Conservation (phyloP, 2,113 vertebrate genomes). For the Drymodes brunneopygia region DNA sequence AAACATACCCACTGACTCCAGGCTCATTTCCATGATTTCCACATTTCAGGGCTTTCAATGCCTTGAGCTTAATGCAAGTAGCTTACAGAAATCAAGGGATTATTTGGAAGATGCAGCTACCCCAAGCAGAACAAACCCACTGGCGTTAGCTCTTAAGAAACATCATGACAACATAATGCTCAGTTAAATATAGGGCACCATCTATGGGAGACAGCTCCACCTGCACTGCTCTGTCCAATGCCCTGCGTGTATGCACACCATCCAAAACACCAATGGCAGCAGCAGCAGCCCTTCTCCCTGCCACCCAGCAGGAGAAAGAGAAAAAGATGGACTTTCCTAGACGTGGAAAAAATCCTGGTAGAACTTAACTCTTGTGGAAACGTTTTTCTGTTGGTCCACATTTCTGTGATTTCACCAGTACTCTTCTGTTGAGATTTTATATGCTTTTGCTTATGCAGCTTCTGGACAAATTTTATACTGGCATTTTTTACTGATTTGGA, state of each 20-base stretch:
- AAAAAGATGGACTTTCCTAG: not conserved
- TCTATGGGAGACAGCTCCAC: not conserved
- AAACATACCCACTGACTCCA: constrained; percentile 4
- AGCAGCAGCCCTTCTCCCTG: not conserved
- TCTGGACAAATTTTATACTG: not conserved
- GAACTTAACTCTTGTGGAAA: not conserved
- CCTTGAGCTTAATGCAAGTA: not conserved
- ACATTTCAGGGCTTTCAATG: not conserved
- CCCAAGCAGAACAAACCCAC: not conserved
- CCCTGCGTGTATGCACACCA: accelerated
- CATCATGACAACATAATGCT: not conserved
- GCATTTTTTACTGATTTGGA: not conserved
- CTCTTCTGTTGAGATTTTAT: not conserved
- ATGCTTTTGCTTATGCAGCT: not conserved
- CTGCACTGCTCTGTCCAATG: not conserved
- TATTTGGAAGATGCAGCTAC: not conserved
- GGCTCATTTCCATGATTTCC: constrained; percentile 14
- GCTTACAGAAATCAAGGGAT: not conserved
- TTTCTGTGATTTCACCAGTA: not conserved
- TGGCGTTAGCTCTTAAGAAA: not conserved
- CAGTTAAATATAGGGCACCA: not conserved
- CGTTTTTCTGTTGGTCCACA: accelerated
- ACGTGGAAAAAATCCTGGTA: not conserved
- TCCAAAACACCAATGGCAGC: not conserved
- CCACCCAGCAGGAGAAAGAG: not conserved